Percentiles rank a stretch among this genome's conserved stretches.
These are phyloP conservation scores for Palythoa grandis DNA, from an alignment of 92 coral and sea anemone species.

Conservation along the genomic window DNA sequence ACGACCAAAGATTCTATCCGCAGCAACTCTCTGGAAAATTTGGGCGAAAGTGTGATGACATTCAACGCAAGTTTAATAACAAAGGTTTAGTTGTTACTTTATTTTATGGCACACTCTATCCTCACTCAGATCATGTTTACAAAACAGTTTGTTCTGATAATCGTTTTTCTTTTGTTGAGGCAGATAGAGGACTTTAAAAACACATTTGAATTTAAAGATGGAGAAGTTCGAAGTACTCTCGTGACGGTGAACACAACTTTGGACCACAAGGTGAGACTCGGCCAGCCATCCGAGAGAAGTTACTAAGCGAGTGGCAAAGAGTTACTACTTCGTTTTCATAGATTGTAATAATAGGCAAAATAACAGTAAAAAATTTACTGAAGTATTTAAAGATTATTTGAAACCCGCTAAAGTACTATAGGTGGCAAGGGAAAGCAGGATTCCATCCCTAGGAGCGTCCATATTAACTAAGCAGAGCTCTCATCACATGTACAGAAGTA, in stretches of 20 bases:
- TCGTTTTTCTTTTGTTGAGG: not conserved
- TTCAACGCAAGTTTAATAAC: constrained; percentile 2
- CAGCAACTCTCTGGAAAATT: not conserved
- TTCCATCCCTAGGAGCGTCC: no score
- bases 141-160: not conserved
- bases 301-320: no score
- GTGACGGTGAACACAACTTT: not conserved
- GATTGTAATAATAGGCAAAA: no score
- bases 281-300: no score
- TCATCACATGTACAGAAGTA: no score
- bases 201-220: not conserved
- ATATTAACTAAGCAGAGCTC: no score
- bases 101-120: not conserved
- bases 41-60: not conserved
- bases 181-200: constrained; percentile 12
- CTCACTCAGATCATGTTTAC: not conserved
- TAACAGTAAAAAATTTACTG: no score
- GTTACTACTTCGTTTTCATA: no score
- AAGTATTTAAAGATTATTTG: no score
- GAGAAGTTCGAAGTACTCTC: not conserved
- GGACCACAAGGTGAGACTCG: not conserved
- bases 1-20: not conserved
- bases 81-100: not conserved
- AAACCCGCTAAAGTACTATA: no score
- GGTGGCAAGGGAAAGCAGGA: no score